These are phyloP conservation scores for Gambusia affinis DNA, from an alignment of 2,113 vertebrate species.

Conservation along the genomic window DNA sequence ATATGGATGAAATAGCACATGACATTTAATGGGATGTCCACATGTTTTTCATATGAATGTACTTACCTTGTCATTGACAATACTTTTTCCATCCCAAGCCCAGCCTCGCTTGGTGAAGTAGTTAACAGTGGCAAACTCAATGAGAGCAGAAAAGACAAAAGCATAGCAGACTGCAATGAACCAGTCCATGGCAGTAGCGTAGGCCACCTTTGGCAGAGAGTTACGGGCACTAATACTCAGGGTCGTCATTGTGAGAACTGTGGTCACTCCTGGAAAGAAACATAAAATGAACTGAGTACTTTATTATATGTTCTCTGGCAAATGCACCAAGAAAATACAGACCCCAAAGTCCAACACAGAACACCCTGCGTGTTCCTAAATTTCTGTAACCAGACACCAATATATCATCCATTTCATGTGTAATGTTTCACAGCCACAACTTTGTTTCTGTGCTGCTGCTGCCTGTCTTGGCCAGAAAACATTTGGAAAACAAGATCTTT, in stretches of 20 bases:
- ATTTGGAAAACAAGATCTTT: too few species aligned
- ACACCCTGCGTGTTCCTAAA: neutral
- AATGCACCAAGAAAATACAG: too few species aligned
- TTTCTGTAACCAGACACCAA: neutral
- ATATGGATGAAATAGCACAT: too few species aligned
- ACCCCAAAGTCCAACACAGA: too few species aligned
- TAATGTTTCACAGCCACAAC: too few species aligned
- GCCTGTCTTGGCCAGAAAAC: too few species aligned
- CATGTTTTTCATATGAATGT: neutral
- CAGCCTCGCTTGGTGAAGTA: constrained; percentile 98
- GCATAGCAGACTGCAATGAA: constrained; percentile 97
- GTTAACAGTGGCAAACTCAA: constrained; percentile 96
- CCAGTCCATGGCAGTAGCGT: constrained; percentile 98
- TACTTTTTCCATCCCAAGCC: constrained; percentile 96
- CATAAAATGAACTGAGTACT: neutral
- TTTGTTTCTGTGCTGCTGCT: too few species aligned
- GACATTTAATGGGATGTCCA: neutral
- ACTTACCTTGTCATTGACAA: constrained; percentile 80
- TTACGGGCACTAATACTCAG: constrained; percentile 94
- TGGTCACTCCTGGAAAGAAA: constrained; percentile 87
- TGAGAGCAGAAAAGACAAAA: constrained; percentile 95
- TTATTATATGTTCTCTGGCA: neutral
- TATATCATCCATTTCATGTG: too few species aligned
- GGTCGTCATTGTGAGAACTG: constrained; percentile 95
- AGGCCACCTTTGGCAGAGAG: constrained; percentile 94